Evolutionary conservation across 2,113 vertebrate species (phyloP).

Genomic region (Ibidorhyncha struthersii): DNA sequence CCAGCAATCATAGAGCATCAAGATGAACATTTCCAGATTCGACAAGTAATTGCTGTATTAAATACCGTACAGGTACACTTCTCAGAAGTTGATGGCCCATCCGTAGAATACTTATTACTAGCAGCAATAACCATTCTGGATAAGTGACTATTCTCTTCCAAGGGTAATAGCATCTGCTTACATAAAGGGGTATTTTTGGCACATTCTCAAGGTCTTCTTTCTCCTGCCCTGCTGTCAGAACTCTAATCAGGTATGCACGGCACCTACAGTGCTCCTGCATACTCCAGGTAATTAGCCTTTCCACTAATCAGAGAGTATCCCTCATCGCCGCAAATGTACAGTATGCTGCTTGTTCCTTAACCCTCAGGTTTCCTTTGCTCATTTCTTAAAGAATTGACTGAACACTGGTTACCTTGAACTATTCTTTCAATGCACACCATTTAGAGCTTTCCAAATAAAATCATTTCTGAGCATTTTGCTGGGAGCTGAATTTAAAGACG

Average conservation of each 20-base stretch:
- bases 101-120: background rate
- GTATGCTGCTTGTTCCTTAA: background rate
- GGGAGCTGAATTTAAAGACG: conserved; percentile 53
- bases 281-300: conserved; percentile 34
- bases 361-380: background rate
- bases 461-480: conserved; percentile 37
- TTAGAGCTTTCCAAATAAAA: conserved; percentile 39
- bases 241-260: background rate
- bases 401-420: background rate
- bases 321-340: background rate
- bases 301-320: background rate
- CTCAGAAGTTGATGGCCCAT: background rate
- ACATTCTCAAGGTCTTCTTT: conserved; percentile 40
- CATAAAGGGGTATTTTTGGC: conserved; percentile 36
- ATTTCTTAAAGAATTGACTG: background rate
- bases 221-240: conserved; percentile 13
- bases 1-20: background rate
- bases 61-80: background rate
- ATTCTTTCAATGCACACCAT: background rate
- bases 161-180: conserved; percentile 29
- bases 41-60: conserved; percentile 9
- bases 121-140: background rate
- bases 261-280: background rate
- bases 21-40: background rate
- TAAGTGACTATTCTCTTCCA: conserved; percentile 35